Evolutionary conservation across 92 coral and sea anemone species (phyloP).

Genomic region (Meandrina meandrites): DNA sequence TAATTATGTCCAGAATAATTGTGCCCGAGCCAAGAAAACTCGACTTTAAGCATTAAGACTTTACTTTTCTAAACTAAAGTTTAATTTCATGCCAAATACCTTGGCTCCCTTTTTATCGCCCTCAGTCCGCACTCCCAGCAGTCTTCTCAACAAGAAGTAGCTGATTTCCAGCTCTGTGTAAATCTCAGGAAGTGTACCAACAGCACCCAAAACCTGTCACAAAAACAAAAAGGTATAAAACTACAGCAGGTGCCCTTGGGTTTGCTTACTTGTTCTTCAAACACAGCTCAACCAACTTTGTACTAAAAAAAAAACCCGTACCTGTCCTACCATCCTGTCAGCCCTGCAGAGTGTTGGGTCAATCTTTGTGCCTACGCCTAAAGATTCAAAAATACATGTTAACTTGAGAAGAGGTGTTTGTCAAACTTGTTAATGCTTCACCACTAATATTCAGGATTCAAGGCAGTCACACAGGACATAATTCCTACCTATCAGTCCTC

Average conservation of each 20-base stretch:
- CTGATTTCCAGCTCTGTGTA: constrained; percentile 99
- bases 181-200: constrained; percentile 94
- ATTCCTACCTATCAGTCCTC: constrained; percentile 89
- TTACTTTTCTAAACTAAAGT: no score
- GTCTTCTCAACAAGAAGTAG: constrained; percentile 92
- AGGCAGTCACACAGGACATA: no score
- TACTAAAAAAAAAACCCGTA: neutral
- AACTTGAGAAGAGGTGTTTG: no score
- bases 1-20: no score
- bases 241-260: neutral
- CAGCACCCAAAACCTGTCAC: constrained; percentile 91
- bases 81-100: constrained; percentile 40
- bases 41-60: no score
- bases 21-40: no score
- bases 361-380: constrained; percentile 99
- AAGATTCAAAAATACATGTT: neutral
- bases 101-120: constrained; percentile 99
- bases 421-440: no score
- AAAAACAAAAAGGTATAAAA: neutral
- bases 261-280: neutral
- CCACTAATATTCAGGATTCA: no score
- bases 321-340: constrained; percentile 99
- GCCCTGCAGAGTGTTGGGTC: constrained; percentile 98
- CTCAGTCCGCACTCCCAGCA: constrained; percentile 99
- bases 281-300: neutral